phyloP scores from a whole-genome alignment of 2,797 vertebrate species.

The Hydrocynus forskahlii region DNA sequence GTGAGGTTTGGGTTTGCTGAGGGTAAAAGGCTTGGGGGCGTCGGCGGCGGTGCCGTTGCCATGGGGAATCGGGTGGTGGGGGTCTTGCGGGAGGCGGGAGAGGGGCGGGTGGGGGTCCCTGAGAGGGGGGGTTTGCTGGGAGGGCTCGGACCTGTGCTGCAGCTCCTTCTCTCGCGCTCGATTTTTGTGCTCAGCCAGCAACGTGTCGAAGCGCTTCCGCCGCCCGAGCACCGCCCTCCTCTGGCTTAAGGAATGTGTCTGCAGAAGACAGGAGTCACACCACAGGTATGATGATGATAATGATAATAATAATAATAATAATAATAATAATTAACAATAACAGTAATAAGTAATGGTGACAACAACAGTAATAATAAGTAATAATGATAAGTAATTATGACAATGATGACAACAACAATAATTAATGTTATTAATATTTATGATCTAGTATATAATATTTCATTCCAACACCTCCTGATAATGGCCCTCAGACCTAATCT shows the following conservation, averaged over 20 bases:
- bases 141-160: constrained; percentile 87
- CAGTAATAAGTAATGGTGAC: too few relatives aligned
- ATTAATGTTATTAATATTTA: too few relatives aligned
- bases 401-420: too few relatives aligned
- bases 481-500: too few relatives aligned
- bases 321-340: too few relatives aligned
- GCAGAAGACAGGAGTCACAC: constrained; percentile 6
- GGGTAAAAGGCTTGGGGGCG: constrained; percentile 87
- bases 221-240: constrained; percentile 97
- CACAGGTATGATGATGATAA: too few relatives aligned
- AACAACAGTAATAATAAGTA: too few relatives aligned
- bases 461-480: too few relatives aligned
- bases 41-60: constrained; percentile 85
- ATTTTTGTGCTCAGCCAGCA: constrained; percentile 98
- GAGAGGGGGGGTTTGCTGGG: constrained; percentile 93
- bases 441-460: too few relatives aligned
- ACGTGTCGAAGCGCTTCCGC: constrained; percentile 95
- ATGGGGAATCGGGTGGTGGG: constrained; percentile 87
- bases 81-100: constrained; percentile 84
- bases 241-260: constrained; percentile 99
- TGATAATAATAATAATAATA: too few relatives aligned
- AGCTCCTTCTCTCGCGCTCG: constrained; percentile 95
- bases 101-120: constrained; percentile 94
- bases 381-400: too few relatives aligned
- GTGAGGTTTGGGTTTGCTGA: constrained; percentile 93